Evolutionary conservation across 92 coral and sea anemone species (phyloP).

Genomic region (Umimayanthus chanpuru): DNA sequence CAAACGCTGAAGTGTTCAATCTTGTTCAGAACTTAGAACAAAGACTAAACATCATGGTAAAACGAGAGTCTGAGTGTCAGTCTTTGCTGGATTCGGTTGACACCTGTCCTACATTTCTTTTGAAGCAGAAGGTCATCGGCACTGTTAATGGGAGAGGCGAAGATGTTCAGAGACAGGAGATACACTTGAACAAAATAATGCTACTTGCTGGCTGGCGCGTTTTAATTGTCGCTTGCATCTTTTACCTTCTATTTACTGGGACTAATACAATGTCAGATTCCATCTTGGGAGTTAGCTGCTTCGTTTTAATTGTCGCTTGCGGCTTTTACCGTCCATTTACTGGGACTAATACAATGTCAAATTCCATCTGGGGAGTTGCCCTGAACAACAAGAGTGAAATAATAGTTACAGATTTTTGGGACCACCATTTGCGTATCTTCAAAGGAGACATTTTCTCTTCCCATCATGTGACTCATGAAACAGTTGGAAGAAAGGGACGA

Average conservation of each 20-base stretch:
- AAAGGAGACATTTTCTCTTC: not conserved
- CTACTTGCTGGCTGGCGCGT: not conserved
- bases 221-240: not conserved
- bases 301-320: not conserved
- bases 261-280: not conserved
- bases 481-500: not conserved
- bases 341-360: not conserved
- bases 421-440: not conserved
- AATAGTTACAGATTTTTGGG: constrained; percentile 1
- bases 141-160: not conserved
- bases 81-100: not conserved
- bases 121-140: not conserved
- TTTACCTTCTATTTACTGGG: not conserved
- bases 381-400: not conserved
- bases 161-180: not conserved
- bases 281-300: not conserved
- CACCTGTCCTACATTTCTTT: not conserved
- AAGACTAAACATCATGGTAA: not conserved
- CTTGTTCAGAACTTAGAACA: not conserved
- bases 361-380: not conserved
- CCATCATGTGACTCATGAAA: not conserved
- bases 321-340: not conserved
- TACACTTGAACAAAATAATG: not conserved
- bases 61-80: not conserved
- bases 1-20: not conserved